A percentile compares a stretch with the other conserved stretches of the same genome.
These are phyloP conservation scores for Steatornis caripensis DNA, from an alignment of 2,113 vertebrate genomes.

Conservation along the genomic window DNA sequence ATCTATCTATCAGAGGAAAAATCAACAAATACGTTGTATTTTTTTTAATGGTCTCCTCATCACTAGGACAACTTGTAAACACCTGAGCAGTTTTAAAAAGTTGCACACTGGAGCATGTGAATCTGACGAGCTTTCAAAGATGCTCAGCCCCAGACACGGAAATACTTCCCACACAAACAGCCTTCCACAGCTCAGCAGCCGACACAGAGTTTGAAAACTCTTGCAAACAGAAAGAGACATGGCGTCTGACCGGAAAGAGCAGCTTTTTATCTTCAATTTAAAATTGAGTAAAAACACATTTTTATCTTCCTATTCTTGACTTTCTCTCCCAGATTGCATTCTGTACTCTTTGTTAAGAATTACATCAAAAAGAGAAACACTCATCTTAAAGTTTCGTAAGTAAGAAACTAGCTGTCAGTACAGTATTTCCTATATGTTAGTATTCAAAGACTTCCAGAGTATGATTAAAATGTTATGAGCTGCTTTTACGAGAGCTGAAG, in stretches of 20 bases:
- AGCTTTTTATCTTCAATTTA: not conserved
- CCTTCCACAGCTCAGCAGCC: not conserved
- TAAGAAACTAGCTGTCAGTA: not conserved
- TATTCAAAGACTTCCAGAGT: conserved; percentile 17
- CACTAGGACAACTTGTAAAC: not conserved
- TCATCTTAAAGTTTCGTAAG: not conserved
- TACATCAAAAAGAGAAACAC: not conserved
- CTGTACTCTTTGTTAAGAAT: not conserved
- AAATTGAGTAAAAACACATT: not conserved
- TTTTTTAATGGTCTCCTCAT: not conserved
- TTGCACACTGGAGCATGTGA: not conserved
- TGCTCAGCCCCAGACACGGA: not conserved
- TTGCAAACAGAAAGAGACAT: not conserved
- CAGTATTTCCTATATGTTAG: not conserved
- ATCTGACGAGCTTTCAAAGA: not conserved
- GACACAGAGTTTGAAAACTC: not conserved
- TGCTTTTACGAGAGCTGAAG: conserved; percentile 43
- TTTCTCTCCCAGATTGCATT: not conserved
- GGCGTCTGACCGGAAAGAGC: not conserved
- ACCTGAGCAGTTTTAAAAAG: not conserved
- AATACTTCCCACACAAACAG: not conserved
- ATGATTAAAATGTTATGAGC: conserved; percentile 46
- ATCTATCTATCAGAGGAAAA: not conserved
- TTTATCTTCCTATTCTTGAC: not conserved
- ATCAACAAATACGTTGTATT: not conserved